phyloP scores from a whole-genome alignment of 2,888 invertebrate species.

The Sarcophaga variegata region DNA sequence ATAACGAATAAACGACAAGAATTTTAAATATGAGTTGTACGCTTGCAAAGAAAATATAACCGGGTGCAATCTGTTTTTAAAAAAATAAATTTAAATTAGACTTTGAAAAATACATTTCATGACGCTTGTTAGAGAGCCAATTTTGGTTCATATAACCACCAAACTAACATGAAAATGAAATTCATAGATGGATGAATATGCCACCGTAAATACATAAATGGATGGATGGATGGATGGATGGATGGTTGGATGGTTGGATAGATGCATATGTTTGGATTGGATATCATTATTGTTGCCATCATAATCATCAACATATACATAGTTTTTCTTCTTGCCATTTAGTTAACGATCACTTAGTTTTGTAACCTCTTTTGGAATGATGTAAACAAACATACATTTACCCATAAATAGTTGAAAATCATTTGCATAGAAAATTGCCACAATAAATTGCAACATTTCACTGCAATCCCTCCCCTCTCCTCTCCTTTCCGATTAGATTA shows the following conservation, averaged over 20 bases:
- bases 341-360: neutral
- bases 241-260: constrained; percentile 23
- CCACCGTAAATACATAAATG: neutral
- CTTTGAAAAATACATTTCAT: constrained; percentile 26
- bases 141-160: constrained; percentile 28
- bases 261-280: constrained; percentile 18
- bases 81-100: neutral
- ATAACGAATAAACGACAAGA: too few relatives aligned
- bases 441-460: constrained; percentile 53
- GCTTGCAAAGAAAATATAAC: neutral
- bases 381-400: constrained; percentile 19
- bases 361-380: constrained; percentile 16
- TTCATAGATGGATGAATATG: constrained; percentile 1
- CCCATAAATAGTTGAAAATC: constrained; percentile 61
- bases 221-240: constrained; percentile 18
- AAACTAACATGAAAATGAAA: neutral
- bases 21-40: too few relatives aligned
- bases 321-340: constrained; percentile 2
- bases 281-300: neutral
- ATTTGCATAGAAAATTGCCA: constrained; percentile 66
- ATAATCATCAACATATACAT: neutral
- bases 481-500: neutral
- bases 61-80: neutral
- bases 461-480: too few relatives aligned
- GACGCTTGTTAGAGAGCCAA: constrained; percentile 46